Evolutionary conservation across 2,797 vertebrate species (phyloP).

Genomic region (Melanotaenia trifasciata): DNA sequence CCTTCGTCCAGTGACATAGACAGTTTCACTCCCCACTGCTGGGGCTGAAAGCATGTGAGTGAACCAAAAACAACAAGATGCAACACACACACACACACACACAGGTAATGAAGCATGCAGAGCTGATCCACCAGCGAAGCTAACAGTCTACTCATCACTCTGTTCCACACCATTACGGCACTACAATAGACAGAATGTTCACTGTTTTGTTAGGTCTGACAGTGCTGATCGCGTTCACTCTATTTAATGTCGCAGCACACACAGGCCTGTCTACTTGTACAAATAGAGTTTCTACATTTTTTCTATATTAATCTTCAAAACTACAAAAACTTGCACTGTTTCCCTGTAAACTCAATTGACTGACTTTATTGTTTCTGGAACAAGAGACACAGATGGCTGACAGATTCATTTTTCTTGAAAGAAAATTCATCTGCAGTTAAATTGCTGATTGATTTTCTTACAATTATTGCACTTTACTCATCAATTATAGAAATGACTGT

Average conservation of each 20-base stretch:
- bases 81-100: slow-evolving; percentile 31
- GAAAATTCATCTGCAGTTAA: not conserved
- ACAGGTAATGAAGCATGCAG: slow-evolving; percentile 73
- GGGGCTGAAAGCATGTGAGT: slow-evolving; percentile 49
- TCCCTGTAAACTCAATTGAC: not conserved
- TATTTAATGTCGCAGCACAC: slow-evolving; percentile 19
- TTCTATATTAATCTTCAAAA: slow-evolving; percentile 4
- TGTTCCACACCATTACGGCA: slow-evolving; percentile 78
- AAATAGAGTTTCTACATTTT: not conserved
- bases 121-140: slow-evolving; percentile 62
- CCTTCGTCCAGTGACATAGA: slow-evolving; percentile 28
- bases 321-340: slow-evolving; percentile 9
- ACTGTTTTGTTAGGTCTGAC: slow-evolving; percentile 35
- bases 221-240: slow-evolving; percentile 39
- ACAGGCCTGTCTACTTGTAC: not conserved
- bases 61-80: slow-evolving; percentile 65
- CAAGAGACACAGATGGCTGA: not conserved
- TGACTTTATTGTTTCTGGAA: not conserved
- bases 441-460: slow-evolving; percentile 4
- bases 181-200: slow-evolving; percentile 65
- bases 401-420: not conserved
- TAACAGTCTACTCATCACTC: slow-evolving; percentile 74
- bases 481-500: not conserved
- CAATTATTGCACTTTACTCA: not conserved
- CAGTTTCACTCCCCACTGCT: slow-evolving; percentile 46